Percentiles rank a stretch among this genome's conserved stretches.
Evolutionary conservation across 2,888 invertebrate genomes (phyloP).

Genomic region (Heliconius sara): DNA sequence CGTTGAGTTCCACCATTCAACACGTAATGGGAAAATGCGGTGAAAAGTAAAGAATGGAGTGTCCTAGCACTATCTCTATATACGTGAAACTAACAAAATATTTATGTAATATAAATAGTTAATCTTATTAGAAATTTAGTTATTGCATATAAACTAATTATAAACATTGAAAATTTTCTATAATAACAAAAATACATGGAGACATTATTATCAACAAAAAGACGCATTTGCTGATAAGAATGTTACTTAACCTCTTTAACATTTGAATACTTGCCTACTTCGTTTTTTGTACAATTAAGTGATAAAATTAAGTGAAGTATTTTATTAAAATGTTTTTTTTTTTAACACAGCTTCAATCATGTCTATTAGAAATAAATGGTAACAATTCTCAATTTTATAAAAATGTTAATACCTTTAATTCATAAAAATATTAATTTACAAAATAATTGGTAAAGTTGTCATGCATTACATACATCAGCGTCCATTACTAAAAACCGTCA

Average conservation of each 20-base stretch:
- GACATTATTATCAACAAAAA: conserved; percentile 34
- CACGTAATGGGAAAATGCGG: background rate
- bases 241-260: conserved; percentile 42
- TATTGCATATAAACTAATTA: background rate
- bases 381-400: background rate
- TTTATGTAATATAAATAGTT: background rate
- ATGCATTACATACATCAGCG: too few species aligned
- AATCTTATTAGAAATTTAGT: background rate
- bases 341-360: too few species aligned
- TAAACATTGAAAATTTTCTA: background rate
- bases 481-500: background rate
- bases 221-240: conserved; percentile 38
- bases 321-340: background rate
- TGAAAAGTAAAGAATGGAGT: too few species aligned
- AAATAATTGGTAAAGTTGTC: background rate
- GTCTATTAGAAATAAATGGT: background rate
- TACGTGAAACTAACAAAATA: background rate
- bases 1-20: background rate
- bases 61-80: background rate
- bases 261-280: conserved; percentile 4
- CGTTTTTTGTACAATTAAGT: conserved; percentile 21
- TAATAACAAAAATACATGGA: conserved; percentile 7
- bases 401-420: background rate
- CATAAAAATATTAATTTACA: background rate
- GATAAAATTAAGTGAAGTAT: conserved; percentile 20